Evolutionary conservation across 2,888 invertebrate species (phyloP).

Genomic region (Prenolepis imparis): DNA sequence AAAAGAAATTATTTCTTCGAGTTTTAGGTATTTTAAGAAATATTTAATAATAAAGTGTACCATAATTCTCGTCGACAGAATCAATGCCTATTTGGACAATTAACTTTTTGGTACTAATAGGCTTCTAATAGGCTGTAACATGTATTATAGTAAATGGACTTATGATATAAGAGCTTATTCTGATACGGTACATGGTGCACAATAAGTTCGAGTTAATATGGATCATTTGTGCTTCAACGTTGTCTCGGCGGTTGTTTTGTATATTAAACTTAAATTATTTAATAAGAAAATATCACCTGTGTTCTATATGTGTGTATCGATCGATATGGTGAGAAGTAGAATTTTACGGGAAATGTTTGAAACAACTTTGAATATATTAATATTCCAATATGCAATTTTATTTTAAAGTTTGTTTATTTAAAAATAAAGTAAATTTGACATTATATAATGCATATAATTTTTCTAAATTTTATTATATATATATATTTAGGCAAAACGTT

Average conservation of each 20-base stretch:
- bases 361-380: conserved; percentile 10
- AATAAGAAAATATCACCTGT: not conserved
- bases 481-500: not conserved
- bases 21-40: not conserved
- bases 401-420: not conserved
- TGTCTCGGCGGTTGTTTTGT: not conserved
- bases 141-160: not conserved
- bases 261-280: not conserved
- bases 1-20: not conserved
- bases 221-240: conserved; percentile 24
- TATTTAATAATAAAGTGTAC: not conserved
- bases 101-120: conserved; percentile 26
- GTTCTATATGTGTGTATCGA: not conserved
- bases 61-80: conserved; percentile 3
- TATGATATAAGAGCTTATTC: conserved; percentile 34
- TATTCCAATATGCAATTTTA: not conserved
- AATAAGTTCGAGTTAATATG: conserved; percentile 23
- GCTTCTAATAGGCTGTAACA: conserved; percentile 27
- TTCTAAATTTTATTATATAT: not conserved
- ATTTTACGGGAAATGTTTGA: not conserved
- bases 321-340: not conserved
- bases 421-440: not conserved
- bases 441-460: not conserved
- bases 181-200: conserved; percentile 8
- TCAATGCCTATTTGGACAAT: conserved; percentile 10